A percentile compares a stretch with the other conserved stretches of the same genome.
Conservation (phyloP, 2,797 vertebrate genomes). For the Hirundo rustica region DNA sequence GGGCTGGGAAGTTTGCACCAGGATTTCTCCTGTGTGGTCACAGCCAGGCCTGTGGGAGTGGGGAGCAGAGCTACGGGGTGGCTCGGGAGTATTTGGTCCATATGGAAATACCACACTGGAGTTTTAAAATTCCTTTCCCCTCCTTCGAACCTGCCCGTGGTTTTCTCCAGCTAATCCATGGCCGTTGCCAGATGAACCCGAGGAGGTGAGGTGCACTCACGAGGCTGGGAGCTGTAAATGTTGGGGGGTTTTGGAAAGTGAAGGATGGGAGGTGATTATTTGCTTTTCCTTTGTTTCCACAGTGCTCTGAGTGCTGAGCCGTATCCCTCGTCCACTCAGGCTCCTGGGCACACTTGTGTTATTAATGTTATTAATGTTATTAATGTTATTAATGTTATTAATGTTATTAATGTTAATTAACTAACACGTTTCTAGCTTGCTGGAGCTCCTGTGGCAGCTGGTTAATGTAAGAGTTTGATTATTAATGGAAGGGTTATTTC, state of each 20-base stretch:
- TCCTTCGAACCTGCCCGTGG: neutral
- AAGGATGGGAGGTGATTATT: neutral
- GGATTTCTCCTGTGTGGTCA: neutral
- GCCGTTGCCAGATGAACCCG: neutral
- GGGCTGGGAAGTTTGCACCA: neutral
- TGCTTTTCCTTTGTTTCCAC: neutral
- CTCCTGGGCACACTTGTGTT: neutral
- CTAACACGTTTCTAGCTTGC: neutral
- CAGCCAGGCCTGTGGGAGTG: neutral
- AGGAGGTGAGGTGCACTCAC: neutral
- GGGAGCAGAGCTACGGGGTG: neutral
- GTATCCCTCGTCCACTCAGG: neutral
- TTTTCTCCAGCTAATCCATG: neutral
- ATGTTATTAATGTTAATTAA: conserved; percentile 13
- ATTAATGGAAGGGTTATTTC: neutral
- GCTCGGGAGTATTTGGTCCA: neutral
- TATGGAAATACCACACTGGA: conserved; percentile 26
- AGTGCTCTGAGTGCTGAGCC: neutral
- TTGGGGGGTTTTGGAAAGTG: neutral
- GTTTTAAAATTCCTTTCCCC: conserved; percentile 29
- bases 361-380: neutral
- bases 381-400: too few relatives aligned
- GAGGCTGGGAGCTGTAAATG: neutral
- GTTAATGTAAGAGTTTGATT: neutral
- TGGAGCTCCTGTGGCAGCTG: conserved; percentile 9